Evolutionary conservation across 1,140 invertebrate species (phyloP).

Genomic region (Listronotus bonariensis): DNA sequence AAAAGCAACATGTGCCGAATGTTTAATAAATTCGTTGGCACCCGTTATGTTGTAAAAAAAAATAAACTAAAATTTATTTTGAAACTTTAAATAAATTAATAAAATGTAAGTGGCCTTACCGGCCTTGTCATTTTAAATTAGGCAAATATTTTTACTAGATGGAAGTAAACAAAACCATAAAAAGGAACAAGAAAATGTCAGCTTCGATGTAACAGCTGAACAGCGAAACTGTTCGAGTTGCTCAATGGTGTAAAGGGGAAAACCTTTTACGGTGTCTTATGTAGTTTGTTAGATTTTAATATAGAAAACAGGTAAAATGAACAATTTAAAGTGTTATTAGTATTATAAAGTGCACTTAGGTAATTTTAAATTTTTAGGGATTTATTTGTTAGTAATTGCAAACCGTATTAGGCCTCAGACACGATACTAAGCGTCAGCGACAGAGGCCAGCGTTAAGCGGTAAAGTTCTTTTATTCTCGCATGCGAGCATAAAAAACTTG

Average conservation of each 20-base stretch:
- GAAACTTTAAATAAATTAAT: background rate
- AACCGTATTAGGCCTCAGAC: too few relatives aligned
- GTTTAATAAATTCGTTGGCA: too few relatives aligned
- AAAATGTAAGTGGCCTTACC: slow-evolving; percentile 7
- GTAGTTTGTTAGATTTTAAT: background rate
- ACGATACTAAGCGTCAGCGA: too few relatives aligned
- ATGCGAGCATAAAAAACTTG: too few relatives aligned
- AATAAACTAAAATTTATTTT: too few relatives aligned
- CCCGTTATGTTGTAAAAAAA: too few relatives aligned
- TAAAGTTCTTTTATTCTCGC: too few relatives aligned
- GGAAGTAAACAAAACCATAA: slow-evolving; percentile 11
- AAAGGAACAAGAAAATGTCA: slow-evolving; percentile 8
- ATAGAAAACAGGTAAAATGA: background rate
- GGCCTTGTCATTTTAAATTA: background rate
- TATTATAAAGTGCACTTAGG: background rate
- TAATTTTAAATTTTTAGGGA: slow-evolving; percentile 4
- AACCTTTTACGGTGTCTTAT: background rate
- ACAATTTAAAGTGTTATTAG: too few relatives aligned
- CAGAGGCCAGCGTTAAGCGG: too few relatives aligned
- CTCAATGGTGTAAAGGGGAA: slow-evolving; percentile 5
- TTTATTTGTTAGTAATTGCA: too few relatives aligned
- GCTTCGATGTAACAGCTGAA: slow-evolving; percentile 7
- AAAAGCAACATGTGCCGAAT: too few relatives aligned
- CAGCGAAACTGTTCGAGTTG: slow-evolving; percentile 5
- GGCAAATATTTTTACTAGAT: slow-evolving; percentile 7